phyloP scores from a whole-genome alignment of 1,140 invertebrate species.

The Elysia chlorotica region DNA sequence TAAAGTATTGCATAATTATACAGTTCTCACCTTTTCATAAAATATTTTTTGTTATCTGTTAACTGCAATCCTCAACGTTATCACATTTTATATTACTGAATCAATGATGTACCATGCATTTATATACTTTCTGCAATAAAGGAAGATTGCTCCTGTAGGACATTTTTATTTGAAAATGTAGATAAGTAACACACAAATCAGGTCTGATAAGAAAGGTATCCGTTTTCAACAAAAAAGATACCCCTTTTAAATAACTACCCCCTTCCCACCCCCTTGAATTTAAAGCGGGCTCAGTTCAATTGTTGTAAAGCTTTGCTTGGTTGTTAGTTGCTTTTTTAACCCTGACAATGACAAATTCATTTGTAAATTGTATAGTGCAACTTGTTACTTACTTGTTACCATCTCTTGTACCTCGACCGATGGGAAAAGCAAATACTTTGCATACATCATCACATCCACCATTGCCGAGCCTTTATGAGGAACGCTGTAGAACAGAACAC shows the following conservation, averaged over 20 bases:
- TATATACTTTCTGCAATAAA: too few relatives aligned
- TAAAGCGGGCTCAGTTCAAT: not conserved
- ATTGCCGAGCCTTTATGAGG: conserved; percentile 77
- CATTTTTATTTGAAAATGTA: too few relatives aligned
- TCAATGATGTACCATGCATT: too few relatives aligned
- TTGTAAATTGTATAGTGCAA: not conserved
- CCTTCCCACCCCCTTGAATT: not conserved
- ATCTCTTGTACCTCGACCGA: conserved; percentile 82
- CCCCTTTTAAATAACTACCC: not conserved
- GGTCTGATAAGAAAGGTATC: not conserved
- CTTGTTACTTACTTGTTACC: conserved; percentile 67
- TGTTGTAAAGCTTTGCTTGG: not conserved
- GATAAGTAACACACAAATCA: not conserved
- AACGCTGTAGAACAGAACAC: conserved; percentile 79
- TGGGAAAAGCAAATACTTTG: conserved; percentile 72
- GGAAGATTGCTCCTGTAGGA: too few relatives aligned
- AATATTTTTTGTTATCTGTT: too few relatives aligned
- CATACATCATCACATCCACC: conserved; percentile 66
- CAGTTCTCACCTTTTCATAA: too few relatives aligned
- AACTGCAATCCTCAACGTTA: too few relatives aligned
- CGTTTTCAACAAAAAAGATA: too few relatives aligned
- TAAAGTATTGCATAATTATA: too few relatives aligned
- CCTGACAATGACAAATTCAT: not conserved
- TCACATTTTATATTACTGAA: too few relatives aligned
- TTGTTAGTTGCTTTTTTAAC: not conserved